Conservation (phyloP, 2,797 vertebrate genomes). For the Eurystomus glaucurus region DNA sequence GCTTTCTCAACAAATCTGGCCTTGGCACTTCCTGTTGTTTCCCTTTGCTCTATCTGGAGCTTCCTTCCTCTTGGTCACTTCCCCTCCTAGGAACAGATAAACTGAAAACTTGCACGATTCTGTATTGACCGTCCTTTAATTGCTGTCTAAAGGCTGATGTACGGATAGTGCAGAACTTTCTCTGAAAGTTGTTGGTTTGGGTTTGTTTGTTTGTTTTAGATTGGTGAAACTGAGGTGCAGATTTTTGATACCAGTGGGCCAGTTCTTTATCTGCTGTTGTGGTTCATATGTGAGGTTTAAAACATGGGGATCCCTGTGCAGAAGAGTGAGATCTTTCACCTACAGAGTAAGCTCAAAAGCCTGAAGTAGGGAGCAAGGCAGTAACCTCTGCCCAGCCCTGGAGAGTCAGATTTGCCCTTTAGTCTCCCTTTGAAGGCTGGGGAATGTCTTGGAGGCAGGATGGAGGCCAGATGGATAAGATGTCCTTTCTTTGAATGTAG, state of each 20-base stretch:
- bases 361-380: neutral
- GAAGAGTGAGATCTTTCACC: neutral
- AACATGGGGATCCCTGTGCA: accelerated
- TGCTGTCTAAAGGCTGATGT: neutral
- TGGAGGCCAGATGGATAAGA: neutral
- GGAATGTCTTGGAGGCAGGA: neutral
- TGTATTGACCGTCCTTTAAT: neutral
- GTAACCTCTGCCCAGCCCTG: accelerated
- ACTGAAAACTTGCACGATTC: neutral
- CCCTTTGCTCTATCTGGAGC: neutral
- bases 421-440: neutral
- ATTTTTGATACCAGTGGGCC: neutral
- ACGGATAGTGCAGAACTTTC: neutral
- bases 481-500: neutral
- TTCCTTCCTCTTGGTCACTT: neutral
- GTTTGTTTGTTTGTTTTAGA: neutral
- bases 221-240: neutral
- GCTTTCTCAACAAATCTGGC: neutral
- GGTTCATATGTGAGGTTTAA: neutral
- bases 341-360: neutral
- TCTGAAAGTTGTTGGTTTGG: neutral
- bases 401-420: neutral
- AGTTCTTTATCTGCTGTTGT: accelerated
- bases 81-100: neutral
- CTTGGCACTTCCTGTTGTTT: neutral